Conservation (phyloP, 2,797 vertebrate species). For the Propithecus deckenii region DNA sequence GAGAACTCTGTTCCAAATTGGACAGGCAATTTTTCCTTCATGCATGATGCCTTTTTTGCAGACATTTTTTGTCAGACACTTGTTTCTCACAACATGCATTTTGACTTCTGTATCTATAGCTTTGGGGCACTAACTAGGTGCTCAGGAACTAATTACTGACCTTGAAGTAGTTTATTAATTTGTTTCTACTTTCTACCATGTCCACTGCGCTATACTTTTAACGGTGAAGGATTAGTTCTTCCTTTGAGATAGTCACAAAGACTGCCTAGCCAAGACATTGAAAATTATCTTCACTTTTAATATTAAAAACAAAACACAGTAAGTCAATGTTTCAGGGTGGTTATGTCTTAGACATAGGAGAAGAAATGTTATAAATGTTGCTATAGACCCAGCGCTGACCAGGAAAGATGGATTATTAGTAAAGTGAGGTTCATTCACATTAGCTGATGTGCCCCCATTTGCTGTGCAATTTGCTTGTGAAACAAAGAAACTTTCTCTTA, state of each 20-base stretch:
- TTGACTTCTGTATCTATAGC: neutral
- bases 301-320: neutral
- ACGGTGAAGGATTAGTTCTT: neutral
- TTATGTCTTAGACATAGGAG: neutral
- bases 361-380: neutral
- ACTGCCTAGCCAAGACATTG: neutral
- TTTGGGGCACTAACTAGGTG: neutral
- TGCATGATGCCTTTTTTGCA: neutral
- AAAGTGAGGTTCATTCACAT: neutral
- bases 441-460: neutral
- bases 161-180: neutral
- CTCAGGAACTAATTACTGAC: neutral
- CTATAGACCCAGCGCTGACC: neutral
- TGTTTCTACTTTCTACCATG: neutral
- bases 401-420: neutral
- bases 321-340: neutral
- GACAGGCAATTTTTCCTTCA: neutral
- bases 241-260: neutral
- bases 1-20: neutral
- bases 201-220: neutral
- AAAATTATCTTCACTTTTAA: neutral
- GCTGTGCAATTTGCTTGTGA: neutral
- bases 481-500: neutral
- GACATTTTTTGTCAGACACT: neutral
- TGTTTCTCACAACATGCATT: fast-evolving